Conservation (phyloP, 2,797 vertebrate species). For the Dromococcyx pavoninus region DNA sequence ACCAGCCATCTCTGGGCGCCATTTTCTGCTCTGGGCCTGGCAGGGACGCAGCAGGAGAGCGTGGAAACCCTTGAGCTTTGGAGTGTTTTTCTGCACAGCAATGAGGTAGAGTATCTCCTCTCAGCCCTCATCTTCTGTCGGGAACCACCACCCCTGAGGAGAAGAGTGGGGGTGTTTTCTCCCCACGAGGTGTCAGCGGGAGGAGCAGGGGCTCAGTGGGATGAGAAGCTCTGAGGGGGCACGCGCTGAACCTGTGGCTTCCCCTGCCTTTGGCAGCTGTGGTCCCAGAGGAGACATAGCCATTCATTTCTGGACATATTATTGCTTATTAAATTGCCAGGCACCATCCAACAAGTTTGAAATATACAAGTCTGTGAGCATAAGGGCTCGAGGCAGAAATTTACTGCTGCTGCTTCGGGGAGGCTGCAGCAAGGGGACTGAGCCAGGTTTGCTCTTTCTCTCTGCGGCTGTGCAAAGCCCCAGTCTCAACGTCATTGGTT, state of each 20-base stretch:
- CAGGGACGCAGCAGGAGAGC: too few relatives aligned
- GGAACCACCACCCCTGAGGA: background rate
- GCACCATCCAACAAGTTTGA: rapidly evolving
- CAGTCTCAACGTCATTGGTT: rapidly evolving
- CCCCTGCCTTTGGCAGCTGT: background rate
- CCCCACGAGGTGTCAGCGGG: rapidly evolving
- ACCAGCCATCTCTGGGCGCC: too few relatives aligned
- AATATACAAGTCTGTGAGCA: too few relatives aligned
- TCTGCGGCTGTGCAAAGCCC: rapidly evolving
- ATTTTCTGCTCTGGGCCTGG: too few relatives aligned
- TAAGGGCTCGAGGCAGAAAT: background rate
- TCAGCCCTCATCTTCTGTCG: background rate
- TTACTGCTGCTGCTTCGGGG: background rate
- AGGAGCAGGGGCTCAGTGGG: background rate
- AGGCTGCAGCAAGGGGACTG: too few relatives aligned
- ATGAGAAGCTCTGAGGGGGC: background rate
- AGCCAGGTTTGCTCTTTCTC: background rate
- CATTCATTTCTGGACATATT: rapidly evolving
- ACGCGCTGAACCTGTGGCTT: rapidly evolving
- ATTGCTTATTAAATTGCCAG: too few relatives aligned
- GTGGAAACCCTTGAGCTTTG: too few relatives aligned
- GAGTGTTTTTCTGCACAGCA: rapidly evolving
- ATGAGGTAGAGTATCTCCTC: rapidly evolving
- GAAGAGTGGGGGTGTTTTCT: rapidly evolving
- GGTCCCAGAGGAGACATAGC: rapidly evolving